phyloP scores from a whole-genome alignment of 2,113 vertebrate genomes.

The Tetrax tetrax region DNA sequence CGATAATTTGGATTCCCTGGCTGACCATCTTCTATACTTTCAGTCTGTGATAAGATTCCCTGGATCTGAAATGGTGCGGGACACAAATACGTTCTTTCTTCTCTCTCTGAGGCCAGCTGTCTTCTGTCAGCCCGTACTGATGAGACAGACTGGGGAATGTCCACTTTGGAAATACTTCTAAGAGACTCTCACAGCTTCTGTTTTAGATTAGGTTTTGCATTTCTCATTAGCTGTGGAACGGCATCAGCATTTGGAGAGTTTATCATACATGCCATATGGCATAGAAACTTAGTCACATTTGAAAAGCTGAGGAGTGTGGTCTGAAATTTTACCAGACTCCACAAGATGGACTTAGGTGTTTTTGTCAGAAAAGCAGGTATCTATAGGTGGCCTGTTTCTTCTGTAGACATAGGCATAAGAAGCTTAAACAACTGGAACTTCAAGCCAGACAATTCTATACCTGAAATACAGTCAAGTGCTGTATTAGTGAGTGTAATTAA shows the following conservation, averaged over 20 bases:
- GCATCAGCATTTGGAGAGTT: neutral
- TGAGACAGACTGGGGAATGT: neutral
- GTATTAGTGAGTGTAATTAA: neutral
- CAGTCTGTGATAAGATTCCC: neutral
- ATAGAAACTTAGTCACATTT: neutral
- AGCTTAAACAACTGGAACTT: neutral
- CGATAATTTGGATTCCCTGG: neutral
- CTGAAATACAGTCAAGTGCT: neutral
- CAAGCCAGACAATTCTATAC: neutral
- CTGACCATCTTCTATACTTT: neutral
- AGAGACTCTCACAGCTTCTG: constrained; percentile 24
- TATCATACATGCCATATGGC: neutral
- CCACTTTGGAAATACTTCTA: constrained; percentile 48
- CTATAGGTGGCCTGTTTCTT: neutral
- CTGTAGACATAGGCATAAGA: neutral
- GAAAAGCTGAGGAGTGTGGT: neutral
- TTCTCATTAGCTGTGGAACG: constrained; percentile 20
- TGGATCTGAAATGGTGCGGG: neutral
- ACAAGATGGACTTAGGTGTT: neutral
- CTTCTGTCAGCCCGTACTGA: neutral
- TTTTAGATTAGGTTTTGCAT: constrained; percentile 35
- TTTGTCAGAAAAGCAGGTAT: neutral
- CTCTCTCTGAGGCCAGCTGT: neutral
- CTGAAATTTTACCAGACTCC: neutral
- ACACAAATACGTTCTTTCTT: neutral